Base-by-base conservation (phyloP, 2,113 vertebrate genomes). In the Scartelaos histophorus region DNA sequence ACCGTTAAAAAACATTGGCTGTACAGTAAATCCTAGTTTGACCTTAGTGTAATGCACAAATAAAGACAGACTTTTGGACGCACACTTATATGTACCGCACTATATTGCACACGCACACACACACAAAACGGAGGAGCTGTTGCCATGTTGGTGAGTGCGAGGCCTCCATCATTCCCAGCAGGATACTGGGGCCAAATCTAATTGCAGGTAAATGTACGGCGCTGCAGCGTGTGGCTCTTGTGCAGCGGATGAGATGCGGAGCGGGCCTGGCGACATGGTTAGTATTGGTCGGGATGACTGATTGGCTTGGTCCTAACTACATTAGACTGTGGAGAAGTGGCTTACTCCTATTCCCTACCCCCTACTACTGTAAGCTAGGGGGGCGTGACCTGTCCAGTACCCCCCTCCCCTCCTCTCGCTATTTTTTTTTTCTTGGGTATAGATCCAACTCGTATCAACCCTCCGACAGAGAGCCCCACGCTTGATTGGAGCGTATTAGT, bases 281-380 rank as follows among this genome's bases (percentile, higher is more conserved):
- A 93, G 90, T 92, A 91, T 90, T 89, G 90, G 92, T 90, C 88
- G 80, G 85, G 80, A 92, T 91, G 91, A 92, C 88, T 89, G 91
- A 92, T 92, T 74, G 81, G 82, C 80, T 69, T 77, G 22, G 69
- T 70, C 47, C 73, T 93, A 93, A 93, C 88, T 69, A 82, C 83
- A 90, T 92, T 91, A 92, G 82, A 85, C 78, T 82, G 87, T 85
- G 74, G 87, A 91, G 85, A 91, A 90, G 90, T 85, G 87, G 85
- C 88, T 88, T 69, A 66, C 88, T 87, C 82, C 74, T 72, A 29
- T 53, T 71, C 65, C 74, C 78, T 47, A 53, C 71, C 79, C 68
- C 67, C 69, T 17, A 66, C 75, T 67, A 81, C 73, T 77, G 5
- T 67, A 58, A 61, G 61, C 64, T 21, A 15, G 69, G 25, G n/a